phyloP scores from a whole-genome alignment of 2,797 vertebrate genomes.

The Erpetoichthys calabaricus region DNA sequence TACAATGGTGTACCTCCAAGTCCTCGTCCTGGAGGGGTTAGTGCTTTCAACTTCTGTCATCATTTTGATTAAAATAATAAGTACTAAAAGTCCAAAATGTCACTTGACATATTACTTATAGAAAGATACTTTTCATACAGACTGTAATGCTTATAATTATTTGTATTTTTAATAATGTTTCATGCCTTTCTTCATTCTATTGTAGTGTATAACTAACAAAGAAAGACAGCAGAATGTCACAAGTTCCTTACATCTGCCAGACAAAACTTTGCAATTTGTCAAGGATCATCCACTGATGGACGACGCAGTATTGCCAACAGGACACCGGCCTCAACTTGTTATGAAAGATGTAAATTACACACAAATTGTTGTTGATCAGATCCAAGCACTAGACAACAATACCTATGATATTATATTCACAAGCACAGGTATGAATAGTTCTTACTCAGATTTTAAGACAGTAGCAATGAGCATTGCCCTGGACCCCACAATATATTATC shows the following conservation, averaged over 20 bases:
- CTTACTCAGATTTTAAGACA: neutral
- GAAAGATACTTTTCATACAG: neutral
- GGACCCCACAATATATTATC: no score
- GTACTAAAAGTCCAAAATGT: no score
- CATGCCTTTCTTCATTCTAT: neutral
- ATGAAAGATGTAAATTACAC: constrained; percentile 81
- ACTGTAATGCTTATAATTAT: neutral
- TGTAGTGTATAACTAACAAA: constrained; percentile 71
- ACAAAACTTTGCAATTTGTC: constrained; percentile 90
- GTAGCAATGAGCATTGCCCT: no score
- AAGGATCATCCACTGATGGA: constrained; percentile 93
- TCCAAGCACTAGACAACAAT: constrained; percentile 62
- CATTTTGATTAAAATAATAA: no score
- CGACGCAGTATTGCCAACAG: constrained; percentile 70
- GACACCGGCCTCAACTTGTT: constrained; percentile 67
- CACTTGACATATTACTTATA: no score
- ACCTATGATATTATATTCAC: constrained; percentile 83
- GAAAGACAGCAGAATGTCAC: constrained; percentile 65
- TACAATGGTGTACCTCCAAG: constrained; percentile 71
- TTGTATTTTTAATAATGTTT: no score
- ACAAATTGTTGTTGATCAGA: constrained; percentile 81
- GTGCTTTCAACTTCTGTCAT: constrained; percentile 21
- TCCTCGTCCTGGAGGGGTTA: constrained; percentile 86
- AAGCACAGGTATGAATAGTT: constrained; percentile 58
- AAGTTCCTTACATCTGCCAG: constrained; percentile 76